Percentiles rank a stretch among this genome's conserved stretches.
phyloP scores from a whole-genome alignment of 2,797 vertebrate genomes.

The Gadopsis marmoratus region DNA sequence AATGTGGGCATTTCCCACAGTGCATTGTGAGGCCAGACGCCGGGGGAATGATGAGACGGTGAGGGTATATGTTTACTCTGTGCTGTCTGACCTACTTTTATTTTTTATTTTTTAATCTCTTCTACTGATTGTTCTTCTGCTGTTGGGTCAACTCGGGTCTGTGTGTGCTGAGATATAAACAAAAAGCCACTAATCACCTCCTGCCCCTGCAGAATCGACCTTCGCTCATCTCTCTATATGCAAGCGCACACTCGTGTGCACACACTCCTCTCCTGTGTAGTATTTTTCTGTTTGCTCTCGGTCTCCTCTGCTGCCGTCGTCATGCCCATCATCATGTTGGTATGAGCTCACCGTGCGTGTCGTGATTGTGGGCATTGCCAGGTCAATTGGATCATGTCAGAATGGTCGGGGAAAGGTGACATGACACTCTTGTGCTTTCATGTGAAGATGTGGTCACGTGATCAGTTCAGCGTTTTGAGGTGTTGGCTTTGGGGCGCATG shows the following conservation, averaged over 20 bases:
- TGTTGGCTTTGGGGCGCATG: background rate
- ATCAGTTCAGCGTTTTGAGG: background rate
- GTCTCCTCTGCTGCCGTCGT: slow-evolving; percentile 17
- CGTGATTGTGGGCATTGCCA: slow-evolving; percentile 14
- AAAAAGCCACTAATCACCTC: slow-evolving; percentile 62
- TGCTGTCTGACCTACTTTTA: slow-evolving; percentile 65
- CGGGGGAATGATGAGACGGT: slow-evolving; percentile 32
- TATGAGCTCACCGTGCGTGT: background rate
- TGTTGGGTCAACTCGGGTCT: slow-evolving; percentile 67
- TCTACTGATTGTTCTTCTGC: slow-evolving; percentile 66
- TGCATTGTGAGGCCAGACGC: slow-evolving; percentile 48
- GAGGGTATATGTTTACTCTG: slow-evolving; percentile 63
- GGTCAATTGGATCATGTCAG: slow-evolving; percentile 40
- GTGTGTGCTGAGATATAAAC: slow-evolving; percentile 72
- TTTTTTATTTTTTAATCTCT: slow-evolving; percentile 71
- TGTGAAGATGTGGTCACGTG: background rate
- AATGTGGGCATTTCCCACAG: slow-evolving; percentile 66
- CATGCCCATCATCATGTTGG: background rate
- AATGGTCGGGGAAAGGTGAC: slow-evolving; percentile 12
- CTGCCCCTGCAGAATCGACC: slow-evolving; percentile 24
- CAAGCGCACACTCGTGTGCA: background rate
- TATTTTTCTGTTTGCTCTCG: slow-evolving; percentile 5
- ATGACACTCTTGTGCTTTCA: background rate
- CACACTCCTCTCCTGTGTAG: slow-evolving; percentile 6
- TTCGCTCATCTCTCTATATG: slow-evolving; percentile 16